Base-by-base conservation (phyloP, 2,888 invertebrate genomes). In the Drosophila kuntzei region DNA sequence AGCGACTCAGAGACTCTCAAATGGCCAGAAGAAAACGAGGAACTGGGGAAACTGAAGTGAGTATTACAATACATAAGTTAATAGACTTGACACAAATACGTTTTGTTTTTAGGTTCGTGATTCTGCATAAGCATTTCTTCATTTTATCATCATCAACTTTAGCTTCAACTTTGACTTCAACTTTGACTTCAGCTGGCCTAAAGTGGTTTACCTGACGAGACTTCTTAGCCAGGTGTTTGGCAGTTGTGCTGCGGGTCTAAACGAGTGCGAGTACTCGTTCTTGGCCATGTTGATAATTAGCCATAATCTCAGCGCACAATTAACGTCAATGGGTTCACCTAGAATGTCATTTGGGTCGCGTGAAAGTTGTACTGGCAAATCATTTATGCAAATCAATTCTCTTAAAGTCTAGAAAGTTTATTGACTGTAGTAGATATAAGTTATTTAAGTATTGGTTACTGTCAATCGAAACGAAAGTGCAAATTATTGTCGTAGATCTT, bases 1-100 rank as follows among this genome's bases (percentile, higher is more conserved):
- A 71, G 22, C 37, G 41, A 18, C 25, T n/a, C n/a, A n/a, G n/a
- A 18, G 37, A 27, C 34, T 25, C 37, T 20, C 34, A 72, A 55
- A 29, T 53, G 27, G 46, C 34, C 41, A 60, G 57, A 65, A 53
- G 44, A 51, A 49, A 39, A 46, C 25, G 50, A 55, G 58, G 27
- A 72, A 53, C 66, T 49, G 57, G 18, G 59, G 18, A 27, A 58
- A 59, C 39, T 49, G 54, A 68, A 25, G 43, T 18, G 27, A 49
- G 57, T 51, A 71, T 74, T 59, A 63, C 64, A 63, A 58, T 54
- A 61, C 50, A 32, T n/a, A 53, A 67, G 61, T 83, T 86, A 84
- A 86, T 86, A 58, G 78, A 72, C 81, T 81, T 86, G 84, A 84
- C 86, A 84, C 80, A 65, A 83, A 85, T 81, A 67, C 61, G 54